Evolutionary conservation across 2,113 vertebrate species (phyloP), one percentile per base, ranked within the genome.

Genomic region (Cichladusa arquata): DNA sequence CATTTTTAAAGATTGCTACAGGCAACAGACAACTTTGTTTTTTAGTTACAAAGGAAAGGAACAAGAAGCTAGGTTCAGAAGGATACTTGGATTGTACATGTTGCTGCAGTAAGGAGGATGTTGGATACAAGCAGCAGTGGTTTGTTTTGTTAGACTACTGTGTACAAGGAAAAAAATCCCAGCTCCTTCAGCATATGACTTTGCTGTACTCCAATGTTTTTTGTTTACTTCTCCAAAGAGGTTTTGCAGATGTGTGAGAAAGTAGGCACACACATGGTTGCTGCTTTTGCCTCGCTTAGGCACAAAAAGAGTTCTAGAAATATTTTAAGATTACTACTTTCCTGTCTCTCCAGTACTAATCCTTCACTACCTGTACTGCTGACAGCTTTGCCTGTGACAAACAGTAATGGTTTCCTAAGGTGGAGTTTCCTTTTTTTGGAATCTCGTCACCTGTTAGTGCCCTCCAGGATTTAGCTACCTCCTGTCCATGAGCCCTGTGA

Each of bases 1-100:
- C 90, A 81, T 95, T 98, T 93, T 97, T 64, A 92, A 95, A 96
- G 72, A 90, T 77, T 92, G 47, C 86, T 94, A 77, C 34, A 90
- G 79, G 91, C 93, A 87, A 88, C 66, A 71, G 95, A 91, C 79
- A 70, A 57, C 92, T 97, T 93, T 36, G 17, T 64, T 95, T 94
- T 90, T 58, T 72, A 92, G 79, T 95, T 91, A 84, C 81, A 50
- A 34, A 81, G 64, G 38, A 57, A 84, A 56, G 80, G 65, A 82
- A 38, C 84, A 82, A 86, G 64, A 53, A 82, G 23, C 36, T 58
- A 8, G 34, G 54, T 90, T 80, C 36, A 57, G 80, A 72, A 86
- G 61, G 62, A 57, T 28, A 5, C 70, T 91, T 86, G 76, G 28
- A 54, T 12, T 79, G 66, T 71, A 53, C 19, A 2, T 33, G 23